phyloP scores from a whole-genome alignment of 1,140 invertebrate genomes.

The Panonychus citri region DNA sequence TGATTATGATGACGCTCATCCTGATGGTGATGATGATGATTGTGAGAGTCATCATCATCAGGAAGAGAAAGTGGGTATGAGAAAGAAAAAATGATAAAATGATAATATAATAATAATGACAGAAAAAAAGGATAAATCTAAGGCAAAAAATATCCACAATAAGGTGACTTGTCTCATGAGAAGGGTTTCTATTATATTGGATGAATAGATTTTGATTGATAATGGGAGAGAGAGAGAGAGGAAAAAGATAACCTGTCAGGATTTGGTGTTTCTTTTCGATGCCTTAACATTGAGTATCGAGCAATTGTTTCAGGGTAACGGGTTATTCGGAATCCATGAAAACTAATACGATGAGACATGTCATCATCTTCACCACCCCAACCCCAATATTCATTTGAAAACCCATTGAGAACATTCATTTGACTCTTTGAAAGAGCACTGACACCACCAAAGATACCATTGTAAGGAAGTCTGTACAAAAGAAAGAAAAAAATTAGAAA shows the following conservation, averaged over 20 bases:
- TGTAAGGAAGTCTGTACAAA: constrained; percentile 18
- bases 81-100: no score
- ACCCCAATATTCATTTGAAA: constrained; percentile 46
- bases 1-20: neutral
- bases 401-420: constrained; percentile 60
- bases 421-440: constrained; percentile 57
- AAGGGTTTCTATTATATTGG: no score
- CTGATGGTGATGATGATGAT: no score
- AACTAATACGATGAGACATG: constrained; percentile 40
- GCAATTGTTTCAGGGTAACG: constrained; percentile 64
- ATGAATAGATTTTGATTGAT: no score
- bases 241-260: constrained; percentile 41
- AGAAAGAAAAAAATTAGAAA: neutral
- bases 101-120: neutral
- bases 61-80: no score
- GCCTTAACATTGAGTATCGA: constrained; percentile 67
- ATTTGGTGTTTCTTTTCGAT: constrained; percentile 65
- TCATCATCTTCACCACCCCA: constrained; percentile 85
- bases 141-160: no score
- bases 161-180: no score
- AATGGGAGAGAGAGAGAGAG: no score
- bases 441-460: constrained; percentile 39
- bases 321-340: constrained; percentile 51
- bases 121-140: no score
- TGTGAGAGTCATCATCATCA: no score